These are phyloP conservation scores for Melanostigma gelatinosum DNA, from an alignment of 2,113 vertebrate species.

Conservation along the genomic window DNA sequence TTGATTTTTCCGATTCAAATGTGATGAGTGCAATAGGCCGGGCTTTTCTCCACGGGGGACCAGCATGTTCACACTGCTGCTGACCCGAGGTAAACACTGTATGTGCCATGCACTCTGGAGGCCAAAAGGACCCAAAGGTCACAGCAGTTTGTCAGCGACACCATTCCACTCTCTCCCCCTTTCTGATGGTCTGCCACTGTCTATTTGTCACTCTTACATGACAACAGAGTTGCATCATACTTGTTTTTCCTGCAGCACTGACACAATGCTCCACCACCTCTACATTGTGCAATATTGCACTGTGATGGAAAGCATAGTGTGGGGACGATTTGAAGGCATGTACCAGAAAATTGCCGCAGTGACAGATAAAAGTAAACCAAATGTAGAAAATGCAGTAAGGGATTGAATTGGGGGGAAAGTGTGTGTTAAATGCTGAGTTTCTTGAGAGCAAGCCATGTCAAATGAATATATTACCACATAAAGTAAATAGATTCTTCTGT, in stretches of 20 bases:
- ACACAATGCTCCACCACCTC: conserved; percentile 66
- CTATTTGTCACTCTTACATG: conserved; percentile 82
- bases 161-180: conserved; percentile 69
- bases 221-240: conserved; percentile 77
- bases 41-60: conserved; percentile 40
- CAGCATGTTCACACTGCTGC: conserved; percentile 57
- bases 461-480: conserved; percentile 81
- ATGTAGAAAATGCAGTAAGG: conserved; percentile 36
- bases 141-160: conserved; percentile 79
- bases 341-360: conserved; percentile 1
- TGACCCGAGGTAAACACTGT: conserved; percentile 78
- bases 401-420: conserved; percentile 24
- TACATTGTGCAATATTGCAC: conserved; percentile 38
- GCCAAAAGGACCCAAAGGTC: conserved; percentile 75
- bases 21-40: conserved; percentile 17
- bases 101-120: conserved; percentile 72
- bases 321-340: conserved; percentile 27
- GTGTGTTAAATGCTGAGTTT: conserved; percentile 58
- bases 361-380: conserved; percentile 42
- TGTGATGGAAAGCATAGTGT: conserved; percentile 43
- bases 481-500: conserved; percentile 84
- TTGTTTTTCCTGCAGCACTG: conserved; percentile 74
- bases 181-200: conserved; percentile 79
- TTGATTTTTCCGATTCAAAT: conserved; percentile 49
- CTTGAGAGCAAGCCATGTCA: conserved; percentile 68